Base-by-base conservation (phyloP, 2,888 invertebrate species). In the Lycocerus yunnanus region DNA sequence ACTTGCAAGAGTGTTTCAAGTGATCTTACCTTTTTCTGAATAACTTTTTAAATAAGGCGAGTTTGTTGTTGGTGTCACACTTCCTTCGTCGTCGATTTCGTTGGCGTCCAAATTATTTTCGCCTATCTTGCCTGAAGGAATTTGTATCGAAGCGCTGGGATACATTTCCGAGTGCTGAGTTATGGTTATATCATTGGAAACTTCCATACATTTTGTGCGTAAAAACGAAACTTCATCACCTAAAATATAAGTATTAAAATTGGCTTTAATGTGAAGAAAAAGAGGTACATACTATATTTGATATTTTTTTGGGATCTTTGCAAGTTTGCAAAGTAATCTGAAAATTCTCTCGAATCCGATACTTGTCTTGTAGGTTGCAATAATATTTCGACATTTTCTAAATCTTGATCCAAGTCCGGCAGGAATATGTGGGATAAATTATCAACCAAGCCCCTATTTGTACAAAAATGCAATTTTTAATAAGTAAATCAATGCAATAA, bases 361-460 rank as follows among this genome's bases (percentile, higher is more conserved):
- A 82, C 82, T 72, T 85, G 84, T 71, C 80, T 83, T 67, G 85
- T 84, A 16, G 86, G 83, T 71, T 89, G 88, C 81, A 90, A 84
- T 66, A 89, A 87, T 75, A 88, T 85, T 73, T 88, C 88, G 71
- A 89, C 88, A 67, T 85, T 85, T 75, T 87, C 87, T 71, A 90
- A 86, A 78, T 91, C 90, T 79, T 90, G 88, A 81, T 90, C 90
- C 73, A 91, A 82, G 69, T 87, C 87, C 15, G 89, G 88, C 14
- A 90, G 89, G 82, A 90, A 91, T 83, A 90, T 90, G 77, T 88
- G 89, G 21, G 88, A 85, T 65, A 88, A 81, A 79, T 87, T 86
- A 70, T 87, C 87, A 73, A 88, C 81, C 70, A 82, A 84, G 70
- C 85, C 78, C 80, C 86, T 84, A 85, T 83, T n/a, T 71, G 80